Evolutionary conservation across 2,113 vertebrate genomes (phyloP), one percentile per base, ranked within the genome.

Genomic region (Phasianus colchicus): DNA sequence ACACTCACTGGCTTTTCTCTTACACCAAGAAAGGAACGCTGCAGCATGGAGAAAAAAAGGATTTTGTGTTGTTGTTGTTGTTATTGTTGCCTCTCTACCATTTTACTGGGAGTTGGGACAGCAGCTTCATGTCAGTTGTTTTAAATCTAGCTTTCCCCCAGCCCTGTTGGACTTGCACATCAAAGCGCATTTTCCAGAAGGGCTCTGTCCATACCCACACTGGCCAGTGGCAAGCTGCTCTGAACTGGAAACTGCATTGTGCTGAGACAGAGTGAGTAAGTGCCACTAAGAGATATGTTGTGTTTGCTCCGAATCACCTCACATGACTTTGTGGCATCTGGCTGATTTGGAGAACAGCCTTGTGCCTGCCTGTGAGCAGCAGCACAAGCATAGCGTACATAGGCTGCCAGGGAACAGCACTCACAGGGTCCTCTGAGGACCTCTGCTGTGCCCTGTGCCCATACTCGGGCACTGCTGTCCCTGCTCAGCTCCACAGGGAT

Each of bases 321-420:
- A 6, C 54, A 60, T 89, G 95, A 89, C 93, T 92, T 38, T 8
- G 0, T 52, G 87, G 94, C 89, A 95, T 92, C 87, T 93, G 89
- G 87, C 77, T 95, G 89, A n/a, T 75, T 91, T 86, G 93, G 95
- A 96, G 90, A 66, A 54, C 78, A 89, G 94, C 93, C 84, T 32
- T 2, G 77, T 66, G 65, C 79, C 66, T 2, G 16, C 52, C 77
- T 40, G 70, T 0, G 1, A 89, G 43, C 67, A 81, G 94, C 81
- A 72, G 87, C 93, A 65, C 0, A 21, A 61, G 85, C 89, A 86
- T 32, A 29, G 63, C 21, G 0, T 91, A 20, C 67, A 30, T 40
- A 60, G 77, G 86, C 88, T 86, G 83, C 54, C 0, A 1, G 66
- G 88, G 38, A 88, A 24, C 15, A 2, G 70, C 3, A 0, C 29